Base-by-base conservation (phyloP, 2,113 vertebrate species). In the Bufo gargarizans region DNA sequence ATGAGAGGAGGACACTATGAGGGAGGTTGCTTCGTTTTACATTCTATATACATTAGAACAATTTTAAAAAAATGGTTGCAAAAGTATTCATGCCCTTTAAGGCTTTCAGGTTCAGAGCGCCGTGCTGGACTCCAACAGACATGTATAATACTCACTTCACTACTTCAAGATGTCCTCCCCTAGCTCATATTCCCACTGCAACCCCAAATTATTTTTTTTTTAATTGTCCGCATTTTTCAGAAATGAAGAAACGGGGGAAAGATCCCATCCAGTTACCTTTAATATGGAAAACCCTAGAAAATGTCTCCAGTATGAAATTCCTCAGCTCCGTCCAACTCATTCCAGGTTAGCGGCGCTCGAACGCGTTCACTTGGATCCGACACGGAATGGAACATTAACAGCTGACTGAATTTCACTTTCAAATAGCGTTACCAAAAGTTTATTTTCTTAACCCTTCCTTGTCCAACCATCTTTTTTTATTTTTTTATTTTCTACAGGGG, bases 241-340 rank as follows among this genome's bases (percentile, higher is more conserved):
- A 76, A 76, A 76, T 76, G 17, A 76, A 76, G 47, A 50, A 19
- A 49, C 22, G 12, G 7, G n/a, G 16, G 45, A 76, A 17, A 49
- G 17, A 50, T 50, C 47, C 2, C 72, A 2, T 76, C 45, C 72
- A 76, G 47, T 50, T 76, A 50, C 55, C 20, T 58, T 59, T 80
- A 80, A 33, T 80, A 58, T 80, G 77, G 47, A 67, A n/a, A 67
- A 65, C 58, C 43, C 82, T 53, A 49, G 45, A 69, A 84, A 84
- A 69, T 50, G 49, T 67, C 47, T 71, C 63, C 63, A 22, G n/a
- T 14, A 69, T 84, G 53, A 79, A 78, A 79, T 79, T 78, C 85
- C 76, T 86, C 59, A 63, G 58, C 20, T 33, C 45, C 76, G 13
- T 49, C 85, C 85, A 86, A 69, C 49, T 86, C 85, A 78, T 86